These are phyloP conservation scores for Phrynosoma platyrhinos DNA, from an alignment of 2,113 vertebrate species.

Conservation along the genomic window DNA sequence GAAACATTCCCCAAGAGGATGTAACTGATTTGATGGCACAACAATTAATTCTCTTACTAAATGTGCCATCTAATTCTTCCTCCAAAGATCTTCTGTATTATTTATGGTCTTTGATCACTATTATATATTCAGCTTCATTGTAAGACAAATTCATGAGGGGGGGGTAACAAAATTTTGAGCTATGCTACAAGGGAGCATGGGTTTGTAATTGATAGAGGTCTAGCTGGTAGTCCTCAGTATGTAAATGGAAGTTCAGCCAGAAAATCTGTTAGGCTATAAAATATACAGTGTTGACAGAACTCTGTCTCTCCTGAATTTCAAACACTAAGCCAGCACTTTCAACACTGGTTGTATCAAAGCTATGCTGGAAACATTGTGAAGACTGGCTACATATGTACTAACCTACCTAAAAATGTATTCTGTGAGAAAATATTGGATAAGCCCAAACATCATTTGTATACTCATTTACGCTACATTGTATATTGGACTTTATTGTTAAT, in stretches of 20 bases:
- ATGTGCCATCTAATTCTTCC: background rate
- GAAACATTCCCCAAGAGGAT: background rate
- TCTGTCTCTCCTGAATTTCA: background rate
- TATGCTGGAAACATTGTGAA: background rate
- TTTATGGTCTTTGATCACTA: background rate
- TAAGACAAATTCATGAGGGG: too few relatives aligned
- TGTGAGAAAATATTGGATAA: too few relatives aligned
- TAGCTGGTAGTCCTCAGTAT: background rate
- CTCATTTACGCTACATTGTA: too few relatives aligned
- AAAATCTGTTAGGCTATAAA: background rate
- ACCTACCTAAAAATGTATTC: too few relatives aligned
- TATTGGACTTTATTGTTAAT: too few relatives aligned
- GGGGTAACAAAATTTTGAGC: too few relatives aligned
- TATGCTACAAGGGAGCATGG: too few relatives aligned
- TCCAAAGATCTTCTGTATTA: background rate
- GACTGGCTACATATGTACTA: too few relatives aligned
- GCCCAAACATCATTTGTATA: too few relatives aligned
- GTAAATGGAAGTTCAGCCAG: background rate
- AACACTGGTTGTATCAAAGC: too few relatives aligned
- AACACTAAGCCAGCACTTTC: background rate
- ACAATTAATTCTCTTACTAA: background rate
- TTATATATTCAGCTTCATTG: too few relatives aligned
- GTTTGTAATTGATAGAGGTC: background rate
- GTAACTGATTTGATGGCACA: background rate
- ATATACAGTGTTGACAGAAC: background rate